Base-by-base conservation (phyloP, 2,113 vertebrate species). In the Cyrtonyx montezumae region DNA sequence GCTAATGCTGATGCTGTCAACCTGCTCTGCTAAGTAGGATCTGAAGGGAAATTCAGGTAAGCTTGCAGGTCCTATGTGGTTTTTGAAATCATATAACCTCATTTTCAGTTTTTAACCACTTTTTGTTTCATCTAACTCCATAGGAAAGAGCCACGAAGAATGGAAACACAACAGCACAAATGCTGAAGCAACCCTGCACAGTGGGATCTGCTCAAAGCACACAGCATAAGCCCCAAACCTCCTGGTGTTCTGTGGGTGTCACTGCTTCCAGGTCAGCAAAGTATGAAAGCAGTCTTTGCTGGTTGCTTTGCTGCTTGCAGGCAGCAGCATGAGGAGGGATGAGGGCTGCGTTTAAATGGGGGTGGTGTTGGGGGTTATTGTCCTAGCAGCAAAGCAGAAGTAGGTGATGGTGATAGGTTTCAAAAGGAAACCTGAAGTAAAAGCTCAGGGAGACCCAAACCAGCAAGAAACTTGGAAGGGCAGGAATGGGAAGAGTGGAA, bases 31-130 rank as follows among this genome's bases (percentile, higher is more conserved):
- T 94, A 79, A 91, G 88, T 42, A 80, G 88, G 79, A 93, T 69
- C 4, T 93, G 76, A 96, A 95, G 40, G 88, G 88, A 93, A 93
- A 94, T 94, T 94, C 90, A 73, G 82, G 56, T 69, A 65, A 78
- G 26, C 21, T 81, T 80, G 53, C 66, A 95, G 88, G 81, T 93
- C 79, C 90, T 96, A 79, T 91, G 73, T 65, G 61, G 86, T 49
- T 93, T 88, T 46, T 90, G 42, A 79, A 90, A 67, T 28, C 8
- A 13, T 58, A 26, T 23, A 67, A 63, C 58, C 58, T 68, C n/a
- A 28, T 93, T 88, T 93, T 91, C 86, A 28, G 46, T 71, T 93
- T 88, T 87, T 51, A 88, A 91, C 77, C 71, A 20, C 28, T 25
- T 75, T 91, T 95, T 84, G 18, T 86, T 90, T 28, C 65, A 80